Base-by-base conservation (phyloP, 1,140 invertebrate genomes). In the Wasmannia auropunctata region DNA sequence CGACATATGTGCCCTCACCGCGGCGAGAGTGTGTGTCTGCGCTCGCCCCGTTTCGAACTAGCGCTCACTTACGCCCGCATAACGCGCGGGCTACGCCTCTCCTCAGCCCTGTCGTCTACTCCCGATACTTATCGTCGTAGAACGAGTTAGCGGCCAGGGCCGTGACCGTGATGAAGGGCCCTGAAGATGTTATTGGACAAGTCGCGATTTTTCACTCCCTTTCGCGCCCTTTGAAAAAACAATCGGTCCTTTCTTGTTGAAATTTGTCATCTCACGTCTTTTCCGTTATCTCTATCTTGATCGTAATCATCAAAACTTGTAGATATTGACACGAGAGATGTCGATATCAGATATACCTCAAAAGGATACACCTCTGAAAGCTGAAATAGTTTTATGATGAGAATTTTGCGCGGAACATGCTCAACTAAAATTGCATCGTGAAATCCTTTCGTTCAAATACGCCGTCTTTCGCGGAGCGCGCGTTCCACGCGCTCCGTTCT, bases 51-150 rank as follows among this genome's bases (percentile, higher is more conserved):
- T 89, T 93, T 92, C 88, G 67, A 90, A 90, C 87, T 88, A 90
- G 89, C 92, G 88, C 86, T 92, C 91, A 90, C 91, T 92, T 92
- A 93, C 93, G 91, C 93, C 92, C 93, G 93, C 92, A 93, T 93
- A 93, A 93, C 92, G 92, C 92, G 67, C 43, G 43, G 65, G 19
- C 88, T 90, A 87, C 85, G 80, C 69, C 88, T 87, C 79, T 70
- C 65, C 67, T 25, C 37, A 74, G 43, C 67, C 67, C 54, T 87
- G 86, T 87, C 86, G 77, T 86, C 81, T 83, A 83, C 67, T 90
- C 89, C 74, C 81, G 89, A 72, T 90, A 90, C 88, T 90, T 88
- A 81, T 58, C 87, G 70, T 83, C 70, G 70, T 88, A 89, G 65
- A 84, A 43, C 74, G 77, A 86, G 80, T 76, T 76, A 58, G 56